A percentile compares a stretch with the other conserved stretches of the same genome.
phyloP scores from a whole-genome alignment of 2,888 invertebrate genomes.

The Gasteruption jaculator region DNA sequence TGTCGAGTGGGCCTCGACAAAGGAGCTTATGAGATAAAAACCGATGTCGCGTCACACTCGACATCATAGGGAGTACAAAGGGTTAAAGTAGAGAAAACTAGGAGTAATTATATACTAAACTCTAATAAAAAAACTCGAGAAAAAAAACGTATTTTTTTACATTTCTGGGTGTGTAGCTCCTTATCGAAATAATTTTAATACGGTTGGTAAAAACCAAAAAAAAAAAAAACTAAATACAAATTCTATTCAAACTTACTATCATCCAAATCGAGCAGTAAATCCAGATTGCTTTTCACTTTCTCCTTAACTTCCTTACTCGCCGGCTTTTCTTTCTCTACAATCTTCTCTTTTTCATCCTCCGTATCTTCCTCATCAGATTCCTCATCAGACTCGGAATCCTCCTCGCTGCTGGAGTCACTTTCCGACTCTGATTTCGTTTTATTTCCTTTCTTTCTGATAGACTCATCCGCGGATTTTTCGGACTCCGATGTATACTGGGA shows the following conservation, averaged over 20 bases:
- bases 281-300: constrained; percentile 67
- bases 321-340: constrained; percentile 36
- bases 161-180: too few relatives aligned
- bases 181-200: neutral
- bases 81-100: too few relatives aligned
- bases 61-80: too few relatives aligned
- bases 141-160: too few relatives aligned
- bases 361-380: constrained; percentile 34
- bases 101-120: too few relatives aligned
- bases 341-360: constrained; percentile 28
- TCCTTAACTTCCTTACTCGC: constrained; percentile 44
- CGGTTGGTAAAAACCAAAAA: too few relatives aligned
- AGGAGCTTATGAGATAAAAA: too few relatives aligned
- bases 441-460: constrained; percentile 28
- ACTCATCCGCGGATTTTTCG: constrained; percentile 27
- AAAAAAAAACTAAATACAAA: too few relatives aligned
- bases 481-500: constrained; percentile 46
- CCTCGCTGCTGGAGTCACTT: constrained; percentile 39
- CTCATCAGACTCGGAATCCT: constrained; percentile 38
- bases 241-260: constrained; percentile 56
- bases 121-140: too few relatives aligned
- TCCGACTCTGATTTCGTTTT: constrained; percentile 31
- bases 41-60: too few relatives aligned
- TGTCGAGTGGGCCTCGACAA: too few relatives aligned
- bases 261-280: constrained; percentile 79